These are phyloP conservation scores for Austrofundulus limnaeus DNA, from an alignment of 2,113 vertebrate species.

Conservation along the genomic window DNA sequence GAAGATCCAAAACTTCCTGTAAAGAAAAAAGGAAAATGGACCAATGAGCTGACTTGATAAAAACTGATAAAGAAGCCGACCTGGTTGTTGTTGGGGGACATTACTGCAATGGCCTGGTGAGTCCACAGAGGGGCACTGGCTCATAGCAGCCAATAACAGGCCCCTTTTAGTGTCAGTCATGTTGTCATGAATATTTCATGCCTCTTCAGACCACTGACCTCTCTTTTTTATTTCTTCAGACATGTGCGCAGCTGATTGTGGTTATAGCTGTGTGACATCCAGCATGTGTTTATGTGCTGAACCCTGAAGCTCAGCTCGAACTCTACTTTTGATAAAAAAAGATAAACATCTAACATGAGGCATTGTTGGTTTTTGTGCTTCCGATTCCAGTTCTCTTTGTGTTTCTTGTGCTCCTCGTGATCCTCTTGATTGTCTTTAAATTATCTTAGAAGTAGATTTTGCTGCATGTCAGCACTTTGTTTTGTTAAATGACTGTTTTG, in stretches of 20 bases:
- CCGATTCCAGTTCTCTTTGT: no score
- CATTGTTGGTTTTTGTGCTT: no score
- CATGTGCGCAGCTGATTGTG: slow-evolving; percentile 46
- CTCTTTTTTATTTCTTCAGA: slow-evolving; percentile 66
- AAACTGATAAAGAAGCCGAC: no score
- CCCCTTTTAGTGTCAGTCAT: slow-evolving; percentile 34
- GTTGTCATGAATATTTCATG: slow-evolving; percentile 75
- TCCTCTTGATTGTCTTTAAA: no score
- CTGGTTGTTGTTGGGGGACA: no score
- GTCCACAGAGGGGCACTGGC: slow-evolving; percentile 72
- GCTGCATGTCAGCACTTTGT: no score
- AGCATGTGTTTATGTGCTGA: slow-evolving; percentile 6
- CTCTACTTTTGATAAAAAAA: not conserved
- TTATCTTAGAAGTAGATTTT: no score
- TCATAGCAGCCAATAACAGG: slow-evolving; percentile 27
- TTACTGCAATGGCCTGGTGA: slow-evolving; percentile 61
- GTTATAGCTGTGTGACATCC: slow-evolving; percentile 31
- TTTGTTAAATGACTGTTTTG: no score
- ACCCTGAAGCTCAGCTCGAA: slow-evolving; percentile 12
- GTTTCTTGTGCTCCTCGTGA: no score
- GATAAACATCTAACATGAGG: not conserved
- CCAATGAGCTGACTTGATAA: no score
- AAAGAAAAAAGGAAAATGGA: no score
- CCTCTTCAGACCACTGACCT: slow-evolving; percentile 71
- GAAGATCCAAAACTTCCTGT: no score